Conservation (phyloP, 2,797 vertebrate species). For the Trichosurus vulpecula region DNA sequence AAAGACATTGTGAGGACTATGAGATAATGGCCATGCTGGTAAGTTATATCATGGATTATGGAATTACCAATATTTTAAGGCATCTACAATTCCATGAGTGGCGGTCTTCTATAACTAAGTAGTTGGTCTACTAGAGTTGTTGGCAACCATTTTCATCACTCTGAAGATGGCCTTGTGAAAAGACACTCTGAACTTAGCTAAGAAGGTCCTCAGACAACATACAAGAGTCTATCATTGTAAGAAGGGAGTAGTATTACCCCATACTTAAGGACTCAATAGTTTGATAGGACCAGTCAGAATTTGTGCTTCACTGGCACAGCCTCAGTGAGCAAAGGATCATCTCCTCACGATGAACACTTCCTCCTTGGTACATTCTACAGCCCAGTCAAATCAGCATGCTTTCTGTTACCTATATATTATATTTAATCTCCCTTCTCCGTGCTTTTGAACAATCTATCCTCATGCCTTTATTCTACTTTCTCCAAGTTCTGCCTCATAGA, state of each 20-base stretch:
- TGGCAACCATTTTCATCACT: neutral
- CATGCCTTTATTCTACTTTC: neutral
- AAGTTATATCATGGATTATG: neutral
- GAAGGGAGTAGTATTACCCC: neutral
- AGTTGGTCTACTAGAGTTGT: neutral
- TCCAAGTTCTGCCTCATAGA: neutral
- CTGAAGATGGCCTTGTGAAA: neutral
- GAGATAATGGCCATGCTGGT: constrained; percentile 47
- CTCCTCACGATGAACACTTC: neutral
- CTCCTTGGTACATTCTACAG: neutral
- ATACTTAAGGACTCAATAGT: neutral
- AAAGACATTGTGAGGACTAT: constrained; percentile 7
- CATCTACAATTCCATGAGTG: neutral
- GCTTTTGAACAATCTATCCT: too few relatives aligned
- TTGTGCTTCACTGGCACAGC: neutral
- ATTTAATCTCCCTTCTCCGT: neutral
- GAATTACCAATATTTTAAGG: constrained; percentile 37
- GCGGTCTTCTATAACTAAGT: neutral
- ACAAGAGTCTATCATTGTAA: neutral
- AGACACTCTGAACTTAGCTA: neutral
- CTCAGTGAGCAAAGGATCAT: neutral
- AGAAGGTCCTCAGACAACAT: neutral
- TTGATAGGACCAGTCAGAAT: neutral
- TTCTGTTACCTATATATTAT: neutral
- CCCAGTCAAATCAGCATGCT: neutral